These are phyloP conservation scores for Nothocercus julius DNA, from an alignment of 2,113 vertebrate species.

Conservation along the genomic window DNA sequence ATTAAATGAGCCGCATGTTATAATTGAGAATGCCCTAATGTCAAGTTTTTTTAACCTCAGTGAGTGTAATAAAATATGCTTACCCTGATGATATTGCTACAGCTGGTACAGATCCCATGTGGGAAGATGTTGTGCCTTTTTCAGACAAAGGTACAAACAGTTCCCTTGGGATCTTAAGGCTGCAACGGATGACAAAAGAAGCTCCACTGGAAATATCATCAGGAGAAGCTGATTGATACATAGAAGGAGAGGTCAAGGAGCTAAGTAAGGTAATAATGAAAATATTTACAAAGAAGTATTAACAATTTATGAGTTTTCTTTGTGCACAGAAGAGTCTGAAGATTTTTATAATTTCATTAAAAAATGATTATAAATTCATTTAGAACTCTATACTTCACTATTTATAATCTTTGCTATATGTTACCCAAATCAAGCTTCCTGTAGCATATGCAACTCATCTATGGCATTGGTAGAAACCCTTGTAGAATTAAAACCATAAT, in stretches of 20 bases:
- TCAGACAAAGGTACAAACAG: not conserved
- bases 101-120: not conserved
- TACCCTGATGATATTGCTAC: not conserved
- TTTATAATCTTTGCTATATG: not conserved
- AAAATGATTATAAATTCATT: not conserved
- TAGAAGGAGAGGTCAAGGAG: not conserved
- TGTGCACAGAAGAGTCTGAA: not conserved
- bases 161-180: not conserved
- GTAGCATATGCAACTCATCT: not conserved
- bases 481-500: not conserved
- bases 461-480: not conserved
- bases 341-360: not conserved
- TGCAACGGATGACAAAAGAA: not conserved
- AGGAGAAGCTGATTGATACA: not conserved
- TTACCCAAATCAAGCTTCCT: not conserved
- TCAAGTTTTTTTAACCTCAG: not conserved
- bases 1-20: not conserved
- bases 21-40: not conserved
- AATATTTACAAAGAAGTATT: not conserved
- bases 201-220: not conserved
- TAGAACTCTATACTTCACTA: not conserved
- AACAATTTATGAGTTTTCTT: fast-evolving
- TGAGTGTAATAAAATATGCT: slow-evolving; percentile 5
- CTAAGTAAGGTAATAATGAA: not conserved
- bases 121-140: not conserved